phyloP scores from a whole-genome alignment of 2,113 vertebrate species.

The Scopus umbretta region DNA sequence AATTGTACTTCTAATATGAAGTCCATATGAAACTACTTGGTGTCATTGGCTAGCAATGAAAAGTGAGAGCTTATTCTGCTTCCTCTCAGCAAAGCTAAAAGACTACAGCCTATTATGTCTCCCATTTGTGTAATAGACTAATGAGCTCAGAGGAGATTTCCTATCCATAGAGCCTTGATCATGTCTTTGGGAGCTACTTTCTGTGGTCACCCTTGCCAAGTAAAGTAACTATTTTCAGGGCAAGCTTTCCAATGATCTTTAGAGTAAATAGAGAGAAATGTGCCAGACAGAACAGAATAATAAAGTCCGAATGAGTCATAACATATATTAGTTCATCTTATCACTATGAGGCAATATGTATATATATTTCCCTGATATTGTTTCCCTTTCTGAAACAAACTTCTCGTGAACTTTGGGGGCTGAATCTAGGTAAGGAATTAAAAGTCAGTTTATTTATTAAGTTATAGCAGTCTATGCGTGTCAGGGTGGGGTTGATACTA shows the following conservation, averaged over 20 bases:
- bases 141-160: neutral
- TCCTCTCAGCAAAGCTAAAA: neutral
- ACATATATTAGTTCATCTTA: neutral
- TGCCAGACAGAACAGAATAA: neutral
- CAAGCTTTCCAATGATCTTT: neutral
- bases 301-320: neutral
- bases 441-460: neutral
- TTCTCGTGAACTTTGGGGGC: neutral
- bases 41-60: neutral
- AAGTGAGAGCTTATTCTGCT: neutral
- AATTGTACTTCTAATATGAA: neutral
- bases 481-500: neutral
- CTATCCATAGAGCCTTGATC: neutral
- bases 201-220: neutral
- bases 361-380: neutral
- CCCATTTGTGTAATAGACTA: neutral
- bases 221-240: neutral
- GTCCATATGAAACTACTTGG: neutral
- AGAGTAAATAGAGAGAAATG: neutral
- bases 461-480: neutral
- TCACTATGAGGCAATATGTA: neutral
- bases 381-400: neutral
- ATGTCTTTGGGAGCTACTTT: neutral
- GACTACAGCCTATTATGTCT: neutral
- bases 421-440: neutral